These are phyloP conservation scores for Pelmatolapia mariae DNA, from an alignment of 2,113 vertebrate species.

Conservation along the genomic window DNA sequence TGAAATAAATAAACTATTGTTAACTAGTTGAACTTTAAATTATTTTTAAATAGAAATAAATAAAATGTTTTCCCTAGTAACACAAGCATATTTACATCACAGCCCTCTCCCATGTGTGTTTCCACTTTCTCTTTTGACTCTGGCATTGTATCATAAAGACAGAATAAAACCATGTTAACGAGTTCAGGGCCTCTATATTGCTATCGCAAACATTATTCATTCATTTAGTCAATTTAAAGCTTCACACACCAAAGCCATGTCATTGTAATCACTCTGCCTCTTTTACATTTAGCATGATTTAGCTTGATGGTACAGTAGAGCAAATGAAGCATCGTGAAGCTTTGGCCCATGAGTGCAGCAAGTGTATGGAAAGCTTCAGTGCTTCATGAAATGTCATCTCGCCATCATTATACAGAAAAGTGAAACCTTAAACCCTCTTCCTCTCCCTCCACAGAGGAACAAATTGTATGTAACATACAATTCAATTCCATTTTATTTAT, in stretches of 20 bases:
- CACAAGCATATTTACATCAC: background rate
- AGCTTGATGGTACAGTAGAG: background rate
- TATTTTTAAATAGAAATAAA: background rate
- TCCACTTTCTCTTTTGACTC: background rate
- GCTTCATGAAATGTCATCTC: background rate
- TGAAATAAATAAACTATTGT: background rate
- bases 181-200: background rate
- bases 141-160: background rate
- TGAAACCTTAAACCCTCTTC: background rate
- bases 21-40: background rate
- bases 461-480: rapidly evolving
- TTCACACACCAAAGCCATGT: background rate
- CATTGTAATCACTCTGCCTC: background rate
- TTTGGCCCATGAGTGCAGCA: background rate
- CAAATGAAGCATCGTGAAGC: background rate
- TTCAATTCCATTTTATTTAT: background rate
- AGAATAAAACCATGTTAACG: background rate
- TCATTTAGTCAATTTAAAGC: background rate
- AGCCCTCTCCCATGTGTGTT: background rate
- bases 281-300: background rate
- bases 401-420: background rate
- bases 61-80: background rate
- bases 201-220: background rate
- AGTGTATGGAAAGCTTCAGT: background rate
- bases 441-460: background rate